Evolutionary conservation across 2,797 vertebrate species (phyloP).

Genomic region (Pipistrellus pipistrellus): DNA sequence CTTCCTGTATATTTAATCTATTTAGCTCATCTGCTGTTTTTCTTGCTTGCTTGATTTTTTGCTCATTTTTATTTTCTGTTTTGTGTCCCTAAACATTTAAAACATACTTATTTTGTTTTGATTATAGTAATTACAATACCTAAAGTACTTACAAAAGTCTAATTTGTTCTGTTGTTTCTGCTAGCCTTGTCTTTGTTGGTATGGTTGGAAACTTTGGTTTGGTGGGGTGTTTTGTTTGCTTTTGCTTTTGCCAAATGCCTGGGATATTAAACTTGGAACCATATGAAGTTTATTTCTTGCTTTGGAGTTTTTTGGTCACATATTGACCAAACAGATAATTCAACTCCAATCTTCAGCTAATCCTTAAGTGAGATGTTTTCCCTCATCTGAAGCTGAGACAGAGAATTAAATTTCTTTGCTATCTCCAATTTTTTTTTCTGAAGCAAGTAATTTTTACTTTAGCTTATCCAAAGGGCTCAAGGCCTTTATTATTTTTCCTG

Average conservation of each 20-base stretch:
- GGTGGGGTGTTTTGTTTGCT: not conserved
- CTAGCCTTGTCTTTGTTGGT: not conserved
- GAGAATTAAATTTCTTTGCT: not conserved
- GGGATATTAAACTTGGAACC: conserved; percentile 23
- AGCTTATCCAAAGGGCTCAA: not conserved
- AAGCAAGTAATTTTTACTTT: conserved; percentile 19
- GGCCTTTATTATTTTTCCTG: not conserved
- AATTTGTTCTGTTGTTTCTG: not conserved
- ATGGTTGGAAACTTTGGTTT: conserved; percentile 40
- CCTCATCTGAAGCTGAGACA: not conserved
- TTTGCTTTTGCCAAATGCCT: conserved; percentile 4
- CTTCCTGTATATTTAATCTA: conserved; percentile 56
- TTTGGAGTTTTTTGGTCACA: not conserved
- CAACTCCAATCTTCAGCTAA: not conserved
- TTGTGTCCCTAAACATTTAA: conserved; percentile 29
- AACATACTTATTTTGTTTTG: conserved; percentile 41
- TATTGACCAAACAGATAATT: not conserved
- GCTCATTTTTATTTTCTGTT: conserved; percentile 18
- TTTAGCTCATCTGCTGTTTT: conserved; percentile 21
- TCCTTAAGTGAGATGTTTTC: not conserved
- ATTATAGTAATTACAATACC: not conserved
- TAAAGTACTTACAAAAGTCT: not conserved
- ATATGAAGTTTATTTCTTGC: not conserved
- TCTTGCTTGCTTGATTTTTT: not conserved
- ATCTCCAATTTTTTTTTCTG: not conserved